These are phyloP conservation scores for Tortricodes alternella DNA, from an alignment of 2,888 invertebrate species.

Conservation along the genomic window DNA sequence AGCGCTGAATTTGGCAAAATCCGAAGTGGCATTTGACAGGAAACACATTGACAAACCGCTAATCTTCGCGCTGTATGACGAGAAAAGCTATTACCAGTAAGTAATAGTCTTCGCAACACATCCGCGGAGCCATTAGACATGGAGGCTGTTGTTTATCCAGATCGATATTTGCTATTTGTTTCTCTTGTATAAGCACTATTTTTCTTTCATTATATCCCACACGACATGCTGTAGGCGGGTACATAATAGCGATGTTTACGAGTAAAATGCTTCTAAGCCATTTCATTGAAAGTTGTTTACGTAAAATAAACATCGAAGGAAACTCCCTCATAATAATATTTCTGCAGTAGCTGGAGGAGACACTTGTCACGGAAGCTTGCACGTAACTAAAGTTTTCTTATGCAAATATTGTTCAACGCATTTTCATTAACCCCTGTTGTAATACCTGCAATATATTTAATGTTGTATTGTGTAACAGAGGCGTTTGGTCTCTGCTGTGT, in stretches of 20 bases:
- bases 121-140: neutral
- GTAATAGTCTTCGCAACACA: neutral
- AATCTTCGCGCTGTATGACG: neutral
- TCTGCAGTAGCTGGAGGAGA: constrained; percentile 6
- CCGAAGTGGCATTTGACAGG: too few relatives aligned
- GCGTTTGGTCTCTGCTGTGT: neutral
- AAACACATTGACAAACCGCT: too few relatives aligned
- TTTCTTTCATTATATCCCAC: constrained; percentile 15
- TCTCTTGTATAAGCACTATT: constrained; percentile 8
- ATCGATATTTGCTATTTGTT: neutral
- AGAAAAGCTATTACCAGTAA: neutral
- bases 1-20: too few relatives aligned
- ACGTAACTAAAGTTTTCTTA: constrained; percentile 14
- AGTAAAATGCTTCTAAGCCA: constrained; percentile 18
- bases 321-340: constrained; percentile 4
- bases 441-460: constrained; percentile 4
- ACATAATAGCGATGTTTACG: constrained; percentile 19
- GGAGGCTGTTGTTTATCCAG: neutral
- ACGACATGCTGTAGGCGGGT: constrained; percentile 9
- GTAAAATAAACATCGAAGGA: constrained; percentile 23
- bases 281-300: constrained; percentile 29
- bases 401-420: constrained; percentile 17
- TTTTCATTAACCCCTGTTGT: constrained; percentile 7
- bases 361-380: neutral
- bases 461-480: constrained; percentile 5